phyloP scores from a whole-genome alignment of 1,140 invertebrate species.

The Popillia japonica region DNA sequence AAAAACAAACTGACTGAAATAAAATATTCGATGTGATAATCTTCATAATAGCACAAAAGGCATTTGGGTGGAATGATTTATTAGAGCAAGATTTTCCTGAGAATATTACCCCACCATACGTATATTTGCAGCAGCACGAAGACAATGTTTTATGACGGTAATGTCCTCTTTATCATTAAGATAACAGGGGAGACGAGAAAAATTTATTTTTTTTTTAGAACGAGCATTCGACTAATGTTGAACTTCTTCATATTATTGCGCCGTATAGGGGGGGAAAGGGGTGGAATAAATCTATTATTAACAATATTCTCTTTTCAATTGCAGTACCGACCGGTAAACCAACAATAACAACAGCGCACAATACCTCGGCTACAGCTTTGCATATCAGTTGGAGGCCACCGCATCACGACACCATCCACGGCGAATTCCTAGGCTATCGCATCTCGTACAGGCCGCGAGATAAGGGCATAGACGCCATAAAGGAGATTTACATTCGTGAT shows the following conservation, averaged over 20 bases:
- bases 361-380: conserved; percentile 74
- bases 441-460: conserved; percentile 73
- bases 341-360: conserved; percentile 74
- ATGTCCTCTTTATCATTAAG: conserved; percentile 29
- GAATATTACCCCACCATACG: conserved; percentile 28
- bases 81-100: neutral
- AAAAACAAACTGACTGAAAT: conserved; percentile 33
- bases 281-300: neutral
- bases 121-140: neutral
- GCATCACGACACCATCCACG: conserved; percentile 72
- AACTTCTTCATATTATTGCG: neutral
- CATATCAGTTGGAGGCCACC: conserved; percentile 78
- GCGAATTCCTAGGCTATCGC: conserved; percentile 81
- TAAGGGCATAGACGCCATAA: conserved; percentile 65
- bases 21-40: conserved; percentile 30
- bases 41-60: conserved; percentile 16
- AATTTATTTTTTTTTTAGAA: conserved; percentile 6
- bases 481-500: conserved; percentile 75
- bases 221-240: neutral
- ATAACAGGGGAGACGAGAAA: neutral
- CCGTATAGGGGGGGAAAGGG: neutral
- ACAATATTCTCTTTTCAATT: conserved; percentile 43
- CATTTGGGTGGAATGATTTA: conserved; percentile 29
- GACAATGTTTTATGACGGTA: conserved; percentile 26
- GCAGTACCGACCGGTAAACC: conserved; percentile 78